A percentile compares a stretch with the other conserved stretches of the same genome.
phyloP scores from a whole-genome alignment of 2,113 vertebrate genomes.

The Caloenas nicobarica region DNA sequence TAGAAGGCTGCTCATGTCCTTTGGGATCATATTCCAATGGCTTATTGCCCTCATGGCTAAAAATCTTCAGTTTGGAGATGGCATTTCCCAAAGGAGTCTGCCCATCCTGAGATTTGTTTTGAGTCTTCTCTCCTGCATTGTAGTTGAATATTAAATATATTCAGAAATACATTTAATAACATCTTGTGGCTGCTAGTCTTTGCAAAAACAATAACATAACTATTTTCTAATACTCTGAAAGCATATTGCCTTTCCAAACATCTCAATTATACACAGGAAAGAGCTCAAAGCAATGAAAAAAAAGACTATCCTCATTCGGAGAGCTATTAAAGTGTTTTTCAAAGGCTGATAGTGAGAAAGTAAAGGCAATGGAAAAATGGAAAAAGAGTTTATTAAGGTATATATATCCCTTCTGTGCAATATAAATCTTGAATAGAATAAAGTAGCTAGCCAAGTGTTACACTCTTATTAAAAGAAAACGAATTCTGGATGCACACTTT shows the following conservation, averaged over 20 bases:
- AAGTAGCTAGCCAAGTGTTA: background rate
- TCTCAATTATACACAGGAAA: background rate
- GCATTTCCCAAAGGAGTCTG: constrained; percentile 11
- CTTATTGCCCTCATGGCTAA: background rate
- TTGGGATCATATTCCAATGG: background rate
- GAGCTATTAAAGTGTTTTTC: constrained; percentile 27
- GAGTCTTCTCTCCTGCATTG: background rate
- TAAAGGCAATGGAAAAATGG: constrained; percentile 41
- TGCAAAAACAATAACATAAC: constrained; percentile 17
- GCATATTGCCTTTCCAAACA: constrained; percentile 33
- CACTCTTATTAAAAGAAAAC: constrained; percentile 32
- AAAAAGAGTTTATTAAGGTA: constrained; percentile 57
- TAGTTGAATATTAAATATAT: constrained; percentile 23
- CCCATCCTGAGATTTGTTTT: background rate
- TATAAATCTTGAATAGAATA: constrained; percentile 45
- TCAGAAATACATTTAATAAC: constrained; percentile 36
- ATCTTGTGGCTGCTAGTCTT: constrained; percentile 7
- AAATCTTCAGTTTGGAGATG: background rate
- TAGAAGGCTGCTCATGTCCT: background rate
- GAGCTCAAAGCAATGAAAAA: background rate
- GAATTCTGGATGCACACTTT: constrained; percentile 44
- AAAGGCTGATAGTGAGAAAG: constrained; percentile 37
- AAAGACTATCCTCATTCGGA: background rate
- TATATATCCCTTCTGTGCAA: constrained; percentile 53
- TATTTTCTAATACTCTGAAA: constrained; percentile 38